These are phyloP conservation scores for Drosophila oshimai DNA, from an alignment of 1,140 invertebrate species.

Conservation along the genomic window DNA sequence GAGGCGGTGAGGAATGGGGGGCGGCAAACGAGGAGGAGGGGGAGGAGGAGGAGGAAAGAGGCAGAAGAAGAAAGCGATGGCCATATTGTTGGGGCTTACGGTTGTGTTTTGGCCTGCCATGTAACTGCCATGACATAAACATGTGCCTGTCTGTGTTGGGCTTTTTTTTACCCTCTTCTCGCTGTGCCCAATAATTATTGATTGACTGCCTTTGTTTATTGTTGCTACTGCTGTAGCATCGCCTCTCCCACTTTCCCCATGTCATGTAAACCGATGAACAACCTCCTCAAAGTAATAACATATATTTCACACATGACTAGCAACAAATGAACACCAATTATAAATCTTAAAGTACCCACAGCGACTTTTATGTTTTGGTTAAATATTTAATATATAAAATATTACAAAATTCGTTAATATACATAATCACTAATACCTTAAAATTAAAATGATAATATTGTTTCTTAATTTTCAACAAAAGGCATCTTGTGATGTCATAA, in stretches of 20 bases:
- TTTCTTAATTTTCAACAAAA: too few species aligned
- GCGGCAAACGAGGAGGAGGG: background rate
- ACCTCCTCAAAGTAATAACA: too few species aligned
- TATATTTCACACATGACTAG: too few species aligned
- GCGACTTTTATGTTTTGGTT: too few species aligned
- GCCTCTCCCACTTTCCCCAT: background rate
- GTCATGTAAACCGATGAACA: too few species aligned
- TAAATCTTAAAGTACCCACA: too few species aligned
- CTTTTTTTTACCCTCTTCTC: background rate
- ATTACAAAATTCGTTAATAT: too few species aligned
- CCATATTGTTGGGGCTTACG: slow-evolving; percentile 21
- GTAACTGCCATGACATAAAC: slow-evolving; percentile 28
- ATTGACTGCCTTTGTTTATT: slow-evolving; percentile 11
- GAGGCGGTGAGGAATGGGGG: background rate
- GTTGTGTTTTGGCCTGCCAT: slow-evolving; percentile 5
- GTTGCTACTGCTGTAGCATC: background rate
- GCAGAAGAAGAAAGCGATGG: background rate
- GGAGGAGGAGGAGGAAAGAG: background rate
- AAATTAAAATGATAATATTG: too few species aligned
- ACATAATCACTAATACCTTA: too few species aligned
- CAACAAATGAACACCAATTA: too few species aligned
- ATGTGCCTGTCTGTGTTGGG: background rate
- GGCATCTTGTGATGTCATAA: too few species aligned
- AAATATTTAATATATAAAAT: too few species aligned
- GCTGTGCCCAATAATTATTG: slow-evolving; percentile 26